Evolutionary conservation across 1,140 invertebrate genomes (phyloP), one percentile per base, ranked within the genome.

Genomic region (Drosophila bocki): DNA sequence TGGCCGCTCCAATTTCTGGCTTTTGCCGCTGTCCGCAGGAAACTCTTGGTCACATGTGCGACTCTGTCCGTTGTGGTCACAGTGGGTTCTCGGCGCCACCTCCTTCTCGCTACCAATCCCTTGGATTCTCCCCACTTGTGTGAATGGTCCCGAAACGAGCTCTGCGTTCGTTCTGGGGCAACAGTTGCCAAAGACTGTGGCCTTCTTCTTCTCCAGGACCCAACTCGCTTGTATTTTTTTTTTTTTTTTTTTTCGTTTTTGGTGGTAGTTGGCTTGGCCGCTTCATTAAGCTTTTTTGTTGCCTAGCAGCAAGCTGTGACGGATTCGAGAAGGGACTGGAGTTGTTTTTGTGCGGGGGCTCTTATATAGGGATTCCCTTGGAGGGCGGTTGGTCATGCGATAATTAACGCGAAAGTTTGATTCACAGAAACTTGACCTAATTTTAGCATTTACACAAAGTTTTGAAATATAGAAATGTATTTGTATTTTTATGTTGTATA

Each of bases 121-220:
- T 56, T 13, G 35, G 32, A 45, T 42, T 58, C 59, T 15, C 47
- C 29, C 58, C 56, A 77, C 54, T 72, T 72, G 68, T 85, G 82
- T 85, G 82, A 81, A 85, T 83, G 69, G 69, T 68, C 69, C 77
- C 69, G 63, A 74, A 74, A 78, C 80, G 69, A 88, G 65, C 74
- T 84, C 60, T 15, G 60, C 33, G 48, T 56, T 53, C 65, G 62
- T 42, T 62, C 56, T 67, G 54, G 71, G 72, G 71, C 72, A 87
- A 88, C 84, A 80, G 84, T 87, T 87, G 84, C 80, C 76, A 80
- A 77, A 82, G 83, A 80, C 67, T 86, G 72, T 58, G 80, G 75
- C 84, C 84, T 42, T 35, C 70, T 71, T 17, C 33, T 54, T 7
- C 32, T 17, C 7, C 50, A 53, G 17, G 45, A 37, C 15, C 26